These are phyloP conservation scores for Pachyuromys duprasi DNA, from an alignment of 2,797 vertebrate species.

Conservation along the genomic window DNA sequence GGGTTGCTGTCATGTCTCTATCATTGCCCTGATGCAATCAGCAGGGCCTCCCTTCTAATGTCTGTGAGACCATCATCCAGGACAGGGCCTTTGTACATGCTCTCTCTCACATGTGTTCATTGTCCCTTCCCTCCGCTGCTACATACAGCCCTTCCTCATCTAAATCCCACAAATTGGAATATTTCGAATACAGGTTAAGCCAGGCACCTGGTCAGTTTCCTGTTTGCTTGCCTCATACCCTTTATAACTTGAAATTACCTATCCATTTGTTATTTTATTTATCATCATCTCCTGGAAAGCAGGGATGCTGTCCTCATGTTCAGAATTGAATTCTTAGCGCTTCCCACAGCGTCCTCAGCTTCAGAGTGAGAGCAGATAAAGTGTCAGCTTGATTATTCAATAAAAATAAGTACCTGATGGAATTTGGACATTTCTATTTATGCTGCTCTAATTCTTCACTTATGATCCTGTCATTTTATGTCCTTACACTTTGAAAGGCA, in stretches of 20 bases:
- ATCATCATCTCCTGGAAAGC: background rate
- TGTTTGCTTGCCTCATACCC: background rate
- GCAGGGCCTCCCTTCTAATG: too few relatives aligned
- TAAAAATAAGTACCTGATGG: background rate
- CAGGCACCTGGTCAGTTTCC: background rate
- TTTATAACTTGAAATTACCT: background rate
- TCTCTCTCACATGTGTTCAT: rapidly evolving
- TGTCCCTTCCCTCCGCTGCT: rapidly evolving
- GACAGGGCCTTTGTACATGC: background rate
- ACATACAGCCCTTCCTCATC: too few relatives aligned
- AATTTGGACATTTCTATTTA: constrained; percentile 18
- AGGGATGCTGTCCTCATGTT: background rate
- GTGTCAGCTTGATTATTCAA: background rate
- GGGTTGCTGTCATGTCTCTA: too few relatives aligned
- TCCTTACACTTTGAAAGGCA: constrained; percentile 27
- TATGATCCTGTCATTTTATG: constrained; percentile 17
- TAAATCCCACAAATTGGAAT: background rate
- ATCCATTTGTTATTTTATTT: background rate
- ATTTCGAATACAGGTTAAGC: rapidly evolving
- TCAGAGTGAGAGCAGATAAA: background rate
- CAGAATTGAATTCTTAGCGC: rapidly evolving
- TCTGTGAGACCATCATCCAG: background rate
- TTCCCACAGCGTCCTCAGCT: rapidly evolving
- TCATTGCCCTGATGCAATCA: background rate
- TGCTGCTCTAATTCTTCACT: background rate